Percentiles rank a stretch among this genome's conserved stretches.
Evolutionary conservation across 2,888 invertebrate genomes (phyloP).

Genomic region (Hipparchia sbordonii): DNA sequence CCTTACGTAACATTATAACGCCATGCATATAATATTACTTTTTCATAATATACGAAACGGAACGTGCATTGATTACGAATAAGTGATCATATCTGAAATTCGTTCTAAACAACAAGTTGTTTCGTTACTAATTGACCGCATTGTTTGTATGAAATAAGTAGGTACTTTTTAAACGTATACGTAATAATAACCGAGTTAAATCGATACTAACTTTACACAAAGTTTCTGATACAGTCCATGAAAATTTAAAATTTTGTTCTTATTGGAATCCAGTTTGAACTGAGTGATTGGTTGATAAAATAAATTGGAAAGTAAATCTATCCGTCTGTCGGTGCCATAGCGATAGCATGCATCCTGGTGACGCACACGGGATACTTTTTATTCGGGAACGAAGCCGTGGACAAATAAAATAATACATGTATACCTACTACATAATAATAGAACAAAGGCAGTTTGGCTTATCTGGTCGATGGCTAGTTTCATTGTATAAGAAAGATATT

Average conservation of each 20-base stretch:
- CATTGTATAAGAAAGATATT: not conserved
- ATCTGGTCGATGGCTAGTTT: not conserved
- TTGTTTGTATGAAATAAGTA: conserved; percentile 8
- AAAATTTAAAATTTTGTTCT: conserved; percentile 5
- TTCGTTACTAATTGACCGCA: conserved; percentile 12
- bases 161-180: not conserved
- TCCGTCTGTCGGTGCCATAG: too few relatives aligned
- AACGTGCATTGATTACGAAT: conserved; percentile 10
- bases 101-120: not conserved
- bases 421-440: too few relatives aligned
- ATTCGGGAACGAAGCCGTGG: too few relatives aligned
- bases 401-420: too few relatives aligned
- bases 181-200: not conserved
- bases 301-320: too few relatives aligned
- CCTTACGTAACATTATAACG: conserved; percentile 61
- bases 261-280: conserved; percentile 23
- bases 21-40: conserved; percentile 39
- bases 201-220: not conserved
- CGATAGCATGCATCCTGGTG: too few relatives aligned
- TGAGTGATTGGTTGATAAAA: too few relatives aligned
- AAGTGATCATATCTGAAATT: conserved; percentile 5
- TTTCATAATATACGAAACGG: conserved; percentile 5
- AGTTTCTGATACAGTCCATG: not conserved
- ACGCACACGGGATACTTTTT: too few relatives aligned
- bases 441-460: too few relatives aligned